Evolutionary conservation across 2,888 invertebrate species (phyloP), one percentile per base, ranked within the genome.

Genomic region (Macrophya alboannulata): DNA sequence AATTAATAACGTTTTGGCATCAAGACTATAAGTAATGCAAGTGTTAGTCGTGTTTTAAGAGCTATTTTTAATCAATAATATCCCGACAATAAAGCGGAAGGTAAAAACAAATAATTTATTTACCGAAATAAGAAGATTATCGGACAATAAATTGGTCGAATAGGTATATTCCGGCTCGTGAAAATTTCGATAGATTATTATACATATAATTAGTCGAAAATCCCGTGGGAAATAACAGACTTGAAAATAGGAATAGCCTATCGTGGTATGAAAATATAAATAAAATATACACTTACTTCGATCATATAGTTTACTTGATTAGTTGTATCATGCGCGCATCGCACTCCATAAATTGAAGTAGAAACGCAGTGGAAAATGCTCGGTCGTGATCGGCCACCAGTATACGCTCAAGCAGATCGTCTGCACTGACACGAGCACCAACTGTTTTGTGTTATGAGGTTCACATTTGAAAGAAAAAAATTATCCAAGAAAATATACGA

Each of bases 331-430:
- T 62, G 21, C 62, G 17, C 37, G 37, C 12, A 68, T 68, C 25
- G 37, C 37, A 37, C 4, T 37, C 37, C 37, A 68, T 68, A 10
- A 68, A 37, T 37, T 5, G 62, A 37, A 21, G 48, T n/a, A 17
- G 45, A n/a, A 9, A 9, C 55, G 37, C n/a, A 77, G 55, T 77
- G n/a, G 77, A 77, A 55, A 77, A 31, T 77, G 55, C 55, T 77
- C 77, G 77, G 6, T 31, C 77, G 31, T 55, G n/a, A 15, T 55
- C 77, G 17, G n/a, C 8, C 37, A n/a, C 25, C 55, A 1, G 74
- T 37, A 17, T 37, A 15, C 17, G 15, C 21, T n/a, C 62, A n/a
- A 55, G 62, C 62, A 62, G 62, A 25, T 62, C 62, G 9, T 9
- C 25, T 25, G 10, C 21, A 6, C 21, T 25, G 59, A 21, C 10